These are phyloP conservation scores for Apomyelois bistriatella DNA, from an alignment of 2,888 invertebrate species.

Conservation along the genomic window DNA sequence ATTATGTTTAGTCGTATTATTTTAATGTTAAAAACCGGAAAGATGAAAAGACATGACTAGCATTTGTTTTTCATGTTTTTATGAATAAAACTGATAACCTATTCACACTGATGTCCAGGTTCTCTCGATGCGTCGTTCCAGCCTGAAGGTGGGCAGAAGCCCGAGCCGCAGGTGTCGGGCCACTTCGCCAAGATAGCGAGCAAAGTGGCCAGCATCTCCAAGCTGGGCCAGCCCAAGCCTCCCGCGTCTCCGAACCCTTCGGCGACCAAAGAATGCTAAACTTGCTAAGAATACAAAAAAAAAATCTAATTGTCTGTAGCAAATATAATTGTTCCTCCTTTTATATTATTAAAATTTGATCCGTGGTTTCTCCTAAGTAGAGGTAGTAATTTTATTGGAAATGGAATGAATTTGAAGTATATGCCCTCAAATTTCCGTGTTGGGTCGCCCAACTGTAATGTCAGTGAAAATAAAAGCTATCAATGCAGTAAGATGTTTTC, in stretches of 20 bases:
- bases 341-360: too few species aligned
- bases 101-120: slow-evolving; percentile 37
- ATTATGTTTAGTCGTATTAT: too few species aligned
- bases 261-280: slow-evolving; percentile 54
- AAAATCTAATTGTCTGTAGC: too few species aligned
- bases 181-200: slow-evolving; percentile 67
- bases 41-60: too few species aligned
- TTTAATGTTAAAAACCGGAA: too few species aligned
- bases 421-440: too few species aligned
- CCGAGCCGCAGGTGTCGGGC: slow-evolving; percentile 60
- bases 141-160: slow-evolving; percentile 54
- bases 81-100: too few species aligned
- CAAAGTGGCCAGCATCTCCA: slow-evolving; percentile 65
- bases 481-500: slow-evolving; percentile 73
- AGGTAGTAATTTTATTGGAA: too few species aligned
- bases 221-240: slow-evolving; percentile 57
- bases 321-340: too few species aligned
- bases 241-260: slow-evolving; percentile 59
- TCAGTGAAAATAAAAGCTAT: slow-evolving; percentile 35
- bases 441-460: not conserved
- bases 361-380: too few species aligned
- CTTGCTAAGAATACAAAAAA: not conserved
- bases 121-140: slow-evolving; percentile 63
- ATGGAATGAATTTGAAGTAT: too few species aligned
- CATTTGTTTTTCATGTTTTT: too few species aligned